phyloP scores from a whole-genome alignment of 2,888 invertebrate species.

The Branchipolynoe longqiensis region DNA sequence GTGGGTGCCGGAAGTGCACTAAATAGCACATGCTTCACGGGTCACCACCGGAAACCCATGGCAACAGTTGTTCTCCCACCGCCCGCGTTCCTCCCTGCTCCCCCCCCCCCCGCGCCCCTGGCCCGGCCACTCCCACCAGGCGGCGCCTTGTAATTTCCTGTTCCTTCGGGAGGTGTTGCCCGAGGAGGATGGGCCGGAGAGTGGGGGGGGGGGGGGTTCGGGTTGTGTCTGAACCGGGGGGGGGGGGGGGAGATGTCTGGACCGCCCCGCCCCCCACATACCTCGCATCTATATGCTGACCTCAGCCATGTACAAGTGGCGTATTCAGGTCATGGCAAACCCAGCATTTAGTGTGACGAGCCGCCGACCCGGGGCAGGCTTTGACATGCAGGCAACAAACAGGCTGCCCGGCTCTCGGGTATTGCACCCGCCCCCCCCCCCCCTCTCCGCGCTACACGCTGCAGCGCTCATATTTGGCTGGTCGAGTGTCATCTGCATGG shows the following conservation, averaged over 20 bases:
- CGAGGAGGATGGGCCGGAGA: too few relatives aligned
- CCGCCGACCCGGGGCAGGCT: too few relatives aligned
- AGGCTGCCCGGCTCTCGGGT: background rate
- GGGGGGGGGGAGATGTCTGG: too few relatives aligned
- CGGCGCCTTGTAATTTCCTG: constrained; percentile 32
- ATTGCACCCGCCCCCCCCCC: background rate
- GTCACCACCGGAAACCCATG: background rate
- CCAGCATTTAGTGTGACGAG: constrained; percentile 30
- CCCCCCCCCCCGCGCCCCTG: background rate
- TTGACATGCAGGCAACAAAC: too few relatives aligned
- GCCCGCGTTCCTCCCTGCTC: background rate
- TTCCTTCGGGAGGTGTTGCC: background rate
- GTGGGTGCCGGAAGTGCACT: background rate
- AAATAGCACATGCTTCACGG: background rate
- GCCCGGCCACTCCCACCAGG: background rate
- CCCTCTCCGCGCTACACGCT: background rate
- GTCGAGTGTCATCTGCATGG: too few relatives aligned
- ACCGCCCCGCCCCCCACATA: too few relatives aligned
- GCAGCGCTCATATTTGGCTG: too few relatives aligned
- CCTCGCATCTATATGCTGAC: too few relatives aligned
- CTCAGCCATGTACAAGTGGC: constrained; percentile 19
- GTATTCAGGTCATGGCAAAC: constrained; percentile 38
- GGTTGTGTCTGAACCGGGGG: too few relatives aligned
- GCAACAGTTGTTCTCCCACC: background rate
- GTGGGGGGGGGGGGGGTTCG: too few relatives aligned